These are phyloP conservation scores for Trogon melanurus DNA, from an alignment of 2,113 vertebrate species.

Conservation along the genomic window DNA sequence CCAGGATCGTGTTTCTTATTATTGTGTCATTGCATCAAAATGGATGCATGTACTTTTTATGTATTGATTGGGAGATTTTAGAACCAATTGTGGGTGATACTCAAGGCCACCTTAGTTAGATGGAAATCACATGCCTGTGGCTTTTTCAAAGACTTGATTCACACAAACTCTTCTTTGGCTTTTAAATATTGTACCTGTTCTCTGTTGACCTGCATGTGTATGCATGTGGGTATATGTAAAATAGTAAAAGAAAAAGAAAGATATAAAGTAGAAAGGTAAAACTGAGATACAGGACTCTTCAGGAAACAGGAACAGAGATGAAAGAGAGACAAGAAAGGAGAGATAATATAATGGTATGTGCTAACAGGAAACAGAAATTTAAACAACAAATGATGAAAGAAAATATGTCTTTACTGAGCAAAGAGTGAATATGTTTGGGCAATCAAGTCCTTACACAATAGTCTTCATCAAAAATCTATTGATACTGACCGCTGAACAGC, in stretches of 20 bases:
- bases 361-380: slow-evolving; percentile 50
- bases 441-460: slow-evolving; percentile 70
- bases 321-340: not conserved
- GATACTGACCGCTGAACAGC: slow-evolving; percentile 99
- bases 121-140: slow-evolving; percentile 38
- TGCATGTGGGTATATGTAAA: slow-evolving; percentile 2
- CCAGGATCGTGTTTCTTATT: not conserved
- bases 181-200: slow-evolving; percentile 6
- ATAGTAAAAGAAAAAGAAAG: slow-evolving; percentile 44
- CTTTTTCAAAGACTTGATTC: not conserved
- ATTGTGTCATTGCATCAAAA: not conserved
- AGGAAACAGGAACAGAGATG: not conserved
- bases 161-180: slow-evolving; percentile 33
- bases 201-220: slow-evolving; percentile 9
- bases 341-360: slow-evolving; percentile 28
- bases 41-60: not conserved
- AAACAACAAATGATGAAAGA: slow-evolving; percentile 24
- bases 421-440: slow-evolving; percentile 41
- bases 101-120: slow-evolving; percentile 1
- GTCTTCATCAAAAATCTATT: slow-evolving; percentile 87
- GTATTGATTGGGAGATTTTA: not conserved
- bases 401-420: slow-evolving; percentile 2
- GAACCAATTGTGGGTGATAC: not conserved
- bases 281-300: not conserved
- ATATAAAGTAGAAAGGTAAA: not conserved